Percentiles rank a stretch among this genome's conserved stretches.
These are phyloP conservation scores for Drosophila pseudotakahashii DNA, from an alignment of 2,888 invertebrate genomes.

Conservation along the genomic window DNA sequence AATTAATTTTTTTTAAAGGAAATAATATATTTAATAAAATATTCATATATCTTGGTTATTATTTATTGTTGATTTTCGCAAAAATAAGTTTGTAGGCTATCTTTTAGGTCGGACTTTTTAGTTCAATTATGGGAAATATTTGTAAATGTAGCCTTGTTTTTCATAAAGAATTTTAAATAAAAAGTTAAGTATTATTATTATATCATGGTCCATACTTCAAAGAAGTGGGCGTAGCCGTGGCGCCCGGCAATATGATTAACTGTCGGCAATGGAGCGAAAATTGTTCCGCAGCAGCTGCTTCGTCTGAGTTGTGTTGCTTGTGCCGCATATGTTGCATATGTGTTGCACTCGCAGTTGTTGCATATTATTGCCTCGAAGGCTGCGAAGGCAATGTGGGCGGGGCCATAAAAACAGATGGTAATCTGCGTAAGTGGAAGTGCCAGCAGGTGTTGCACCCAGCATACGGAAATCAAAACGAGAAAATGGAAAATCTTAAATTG, in stretches of 20 bases:
- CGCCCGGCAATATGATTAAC: conserved; percentile 26
- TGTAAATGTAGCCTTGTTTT: too few relatives aligned
- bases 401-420: conserved; percentile 73
- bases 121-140: too few relatives aligned
- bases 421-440: conserved; percentile 76
- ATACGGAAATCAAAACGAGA: conserved; percentile 18
- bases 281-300: background rate
- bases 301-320: conserved; percentile 17
- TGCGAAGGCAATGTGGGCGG: conserved; percentile 2
- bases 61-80: too few relatives aligned
- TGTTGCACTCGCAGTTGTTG: conserved; percentile 12
- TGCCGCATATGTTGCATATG: conserved; percentile 5
- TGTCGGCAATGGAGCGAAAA: conserved; percentile 7
- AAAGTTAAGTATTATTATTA: too few relatives aligned
- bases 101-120: too few relatives aligned
- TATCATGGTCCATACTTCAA: too few relatives aligned
- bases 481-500: conserved; percentile 13
- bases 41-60: too few relatives aligned
- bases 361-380: conserved; percentile 32
- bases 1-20: too few relatives aligned
- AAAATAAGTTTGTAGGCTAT: too few relatives aligned
- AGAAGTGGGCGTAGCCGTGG: background rate
- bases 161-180: too few relatives aligned
- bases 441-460: conserved; percentile 62
- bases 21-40: too few relatives aligned